Evolutionary conservation across 1,140 invertebrate species (phyloP).

Genomic region (Arion vulgaris): DNA sequence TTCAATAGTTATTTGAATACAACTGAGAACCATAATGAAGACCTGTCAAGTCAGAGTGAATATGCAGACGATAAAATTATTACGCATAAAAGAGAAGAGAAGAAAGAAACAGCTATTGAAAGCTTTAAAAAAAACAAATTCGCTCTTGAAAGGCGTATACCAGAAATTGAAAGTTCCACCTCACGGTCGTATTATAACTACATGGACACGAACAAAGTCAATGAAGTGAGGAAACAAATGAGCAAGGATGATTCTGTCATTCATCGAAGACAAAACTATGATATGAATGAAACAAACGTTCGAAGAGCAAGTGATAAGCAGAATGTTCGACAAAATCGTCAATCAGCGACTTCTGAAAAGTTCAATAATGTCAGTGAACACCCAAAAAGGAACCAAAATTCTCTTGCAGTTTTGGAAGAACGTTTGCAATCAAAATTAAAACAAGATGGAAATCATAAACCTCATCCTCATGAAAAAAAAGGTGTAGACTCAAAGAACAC

Average conservation of each 20-base stretch:
- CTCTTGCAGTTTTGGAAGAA: too few relatives aligned
- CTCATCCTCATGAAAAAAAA: not conserved
- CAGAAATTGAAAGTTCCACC: not conserved
- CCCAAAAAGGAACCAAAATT: not conserved
- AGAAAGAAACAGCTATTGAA: not conserved
- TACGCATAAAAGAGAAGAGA: not conserved
- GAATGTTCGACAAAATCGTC: not conserved
- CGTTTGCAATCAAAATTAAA: not conserved
- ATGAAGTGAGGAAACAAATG: not conserved
- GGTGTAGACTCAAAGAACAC: not conserved
- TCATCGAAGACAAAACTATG: not conserved
- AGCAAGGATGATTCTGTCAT: not conserved
- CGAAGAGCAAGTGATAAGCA: not conserved
- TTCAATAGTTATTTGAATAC: not conserved
- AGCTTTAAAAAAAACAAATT: not conserved
- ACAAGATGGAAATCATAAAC: not conserved
- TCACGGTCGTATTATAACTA: not conserved
- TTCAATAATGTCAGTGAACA: not conserved
- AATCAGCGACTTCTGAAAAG: not conserved
- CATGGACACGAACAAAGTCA: not conserved
- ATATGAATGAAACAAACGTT: not conserved
- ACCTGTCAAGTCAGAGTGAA: not conserved
- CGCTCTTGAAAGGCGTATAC: not conserved
- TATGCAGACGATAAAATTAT: not conserved
- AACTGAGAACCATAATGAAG: not conserved